Base-by-base conservation (phyloP, 2,888 invertebrate species). In the Scrobipalpa atriplicella region DNA sequence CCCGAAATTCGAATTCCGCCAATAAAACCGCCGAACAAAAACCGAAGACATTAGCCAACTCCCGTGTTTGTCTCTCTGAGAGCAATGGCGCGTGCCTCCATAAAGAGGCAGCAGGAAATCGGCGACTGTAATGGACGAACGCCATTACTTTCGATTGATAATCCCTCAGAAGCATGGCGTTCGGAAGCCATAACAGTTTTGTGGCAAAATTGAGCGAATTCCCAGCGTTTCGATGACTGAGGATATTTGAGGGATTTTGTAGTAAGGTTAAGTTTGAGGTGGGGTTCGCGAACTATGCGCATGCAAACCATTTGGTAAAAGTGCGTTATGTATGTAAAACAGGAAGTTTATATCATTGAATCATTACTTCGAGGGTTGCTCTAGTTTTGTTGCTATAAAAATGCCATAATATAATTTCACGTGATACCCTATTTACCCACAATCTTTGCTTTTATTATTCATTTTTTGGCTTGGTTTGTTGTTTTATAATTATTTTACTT, bases 131-230 rank as follows among this genome's bases (percentile, higher is more conserved):
- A 92, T 92, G 90, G 92, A 80, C 87, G 87, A 85, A 86, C 88
- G 84, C 92, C 91, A 92, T 92, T 92, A 92, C 89, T 86, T 79
- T 80, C 88, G 90, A 92, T 92, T 92, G 92, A 92, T 92, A 92
- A 90, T 92, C 89, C 90, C 83, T 74, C 80, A 83, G 86, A 90
- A 88, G 88, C 89, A 90, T 90, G 77, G 90, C 84, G 70, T 78
- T 75, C 90, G 92, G 92, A 92, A 92, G 87, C 82, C 87, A 92
- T 92, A 92, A 92, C 92, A 90, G 91, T 92, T 91, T 87, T 90
- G 92, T 84, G 92, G 92, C 84, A 88, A 87, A 91, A 91, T 91
- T 87, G 90, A 87, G 85, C 89, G 90, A 81, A 83, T 85, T 86
- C 67, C 38, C 52, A 63, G 19, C 63, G 62, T 62, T 21, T 19